Conservation (phyloP, 1,140 invertebrate genomes). For the Triops longicaudatus region DNA sequence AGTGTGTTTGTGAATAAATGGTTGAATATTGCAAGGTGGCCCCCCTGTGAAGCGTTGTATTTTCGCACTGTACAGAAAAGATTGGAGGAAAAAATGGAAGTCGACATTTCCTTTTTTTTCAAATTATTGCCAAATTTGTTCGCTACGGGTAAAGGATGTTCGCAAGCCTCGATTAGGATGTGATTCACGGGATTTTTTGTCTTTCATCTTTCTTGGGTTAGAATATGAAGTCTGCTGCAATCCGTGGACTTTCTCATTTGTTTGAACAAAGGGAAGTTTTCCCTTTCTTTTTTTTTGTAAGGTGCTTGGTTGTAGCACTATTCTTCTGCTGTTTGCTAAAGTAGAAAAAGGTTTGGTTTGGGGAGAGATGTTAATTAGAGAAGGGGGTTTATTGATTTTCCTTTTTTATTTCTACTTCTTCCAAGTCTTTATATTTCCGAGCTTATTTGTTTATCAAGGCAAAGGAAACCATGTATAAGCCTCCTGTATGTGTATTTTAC, state of each 20-base stretch:
- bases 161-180: background rate
- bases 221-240: background rate
- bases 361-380: slow-evolving; percentile 2
- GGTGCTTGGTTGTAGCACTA: background rate
- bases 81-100: background rate
- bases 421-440: slow-evolving; percentile 6
- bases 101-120: background rate
- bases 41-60: background rate
- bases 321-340: background rate
- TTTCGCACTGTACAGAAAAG: background rate
- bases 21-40: too few relatives aligned
- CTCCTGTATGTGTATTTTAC: background rate
- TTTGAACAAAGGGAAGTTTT: background rate
- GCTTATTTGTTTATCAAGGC: background rate
- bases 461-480: background rate
- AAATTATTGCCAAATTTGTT: background rate
- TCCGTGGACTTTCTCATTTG: background rate
- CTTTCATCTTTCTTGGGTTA: background rate
- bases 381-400: background rate
- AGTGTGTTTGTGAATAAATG: too few relatives aligned
- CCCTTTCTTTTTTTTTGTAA: background rate
- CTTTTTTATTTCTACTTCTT: background rate
- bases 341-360: background rate
- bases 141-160: background rate
- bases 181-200: background rate